A percentile compares a stretch with the other conserved stretches of the same genome.
Evolutionary conservation across 1,140 invertebrate species (phyloP).

Genomic region (Magallana ariakensis): DNA sequence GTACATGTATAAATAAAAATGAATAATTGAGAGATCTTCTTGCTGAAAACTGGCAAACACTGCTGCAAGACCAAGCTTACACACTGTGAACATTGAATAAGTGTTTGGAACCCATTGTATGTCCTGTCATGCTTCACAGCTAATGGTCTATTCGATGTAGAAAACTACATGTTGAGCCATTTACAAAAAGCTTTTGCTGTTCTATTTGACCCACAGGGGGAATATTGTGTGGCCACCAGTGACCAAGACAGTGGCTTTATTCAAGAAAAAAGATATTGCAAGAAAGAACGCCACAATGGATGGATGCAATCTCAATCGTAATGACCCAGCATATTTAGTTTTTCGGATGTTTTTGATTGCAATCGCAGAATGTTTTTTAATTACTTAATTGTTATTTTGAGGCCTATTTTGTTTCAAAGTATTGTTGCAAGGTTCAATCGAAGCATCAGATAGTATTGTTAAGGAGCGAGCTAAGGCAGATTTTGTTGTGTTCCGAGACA

Average conservation of each 20-base stretch:
- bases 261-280: not conserved
- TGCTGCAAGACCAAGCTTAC: not conserved
- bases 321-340: not conserved
- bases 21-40: not conserved
- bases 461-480: not conserved
- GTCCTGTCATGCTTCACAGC: not conserved
- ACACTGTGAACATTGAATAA: not conserved
- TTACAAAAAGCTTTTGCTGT: conserved; percentile 11
- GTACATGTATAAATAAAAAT: not conserved
- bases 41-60: not conserved
- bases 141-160: not conserved
- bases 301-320: not conserved
- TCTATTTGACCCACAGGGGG: not conserved
- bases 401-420: conserved; percentile 8
- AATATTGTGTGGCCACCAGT: not conserved
- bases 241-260: not conserved
- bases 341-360: not conserved
- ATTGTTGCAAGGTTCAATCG: conserved; percentile 19
- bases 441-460: conserved; percentile 34
- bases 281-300: no score
- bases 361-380: not conserved
- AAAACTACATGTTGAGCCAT: conserved; percentile 16
- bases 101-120: not conserved
- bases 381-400: conserved; percentile 21
- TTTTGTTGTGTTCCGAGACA: not conserved